Percentiles rank a stretch among this genome's conserved stretches.
phyloP scores from a whole-genome alignment of 2,888 invertebrate species.

The Teleogryllus oceanicus region DNA sequence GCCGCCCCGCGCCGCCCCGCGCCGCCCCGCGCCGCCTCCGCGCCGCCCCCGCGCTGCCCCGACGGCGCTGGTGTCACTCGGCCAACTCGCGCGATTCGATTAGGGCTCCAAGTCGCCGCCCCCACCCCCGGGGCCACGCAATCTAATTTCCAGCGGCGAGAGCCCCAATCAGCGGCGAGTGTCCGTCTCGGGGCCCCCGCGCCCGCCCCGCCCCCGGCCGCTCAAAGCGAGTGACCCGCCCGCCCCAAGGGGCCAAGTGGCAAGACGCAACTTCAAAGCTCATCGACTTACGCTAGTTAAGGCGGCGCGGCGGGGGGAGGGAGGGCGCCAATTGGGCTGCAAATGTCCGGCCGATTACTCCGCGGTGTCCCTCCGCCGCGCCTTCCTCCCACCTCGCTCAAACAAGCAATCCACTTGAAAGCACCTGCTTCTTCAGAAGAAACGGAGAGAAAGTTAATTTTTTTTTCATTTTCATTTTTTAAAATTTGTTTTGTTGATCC shows the following conservation, averaged over 20 bases:
- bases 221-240: not conserved
- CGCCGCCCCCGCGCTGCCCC: not conserved
- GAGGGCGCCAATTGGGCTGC: too few species aligned
- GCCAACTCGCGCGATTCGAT: not conserved
- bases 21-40: too few species aligned
- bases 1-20: not conserved
- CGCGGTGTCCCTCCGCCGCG: not conserved
- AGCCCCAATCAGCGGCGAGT: constrained; percentile 18
- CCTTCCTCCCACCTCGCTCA: not conserved
- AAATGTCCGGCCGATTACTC: too few species aligned
- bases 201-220: not conserved
- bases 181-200: not conserved
- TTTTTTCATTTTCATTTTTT: too few species aligned
- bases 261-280: constrained; percentile 1
- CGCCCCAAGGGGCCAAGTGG: not conserved
- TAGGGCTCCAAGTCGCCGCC: not conserved
- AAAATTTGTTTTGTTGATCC: too few species aligned
- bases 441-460: too few species aligned
- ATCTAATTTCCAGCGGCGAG: not conserved
- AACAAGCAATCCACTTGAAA: not conserved
- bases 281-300: not conserved
- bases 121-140: not conserved
- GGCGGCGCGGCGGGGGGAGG: not conserved
- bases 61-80: not conserved
- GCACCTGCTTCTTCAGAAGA: too few species aligned